A percentile compares a stretch with the other conserved stretches of the same genome.
phyloP scores from a whole-genome alignment of 2,888 invertebrate genomes.

The Caenorhabditis auriculariae region DNA sequence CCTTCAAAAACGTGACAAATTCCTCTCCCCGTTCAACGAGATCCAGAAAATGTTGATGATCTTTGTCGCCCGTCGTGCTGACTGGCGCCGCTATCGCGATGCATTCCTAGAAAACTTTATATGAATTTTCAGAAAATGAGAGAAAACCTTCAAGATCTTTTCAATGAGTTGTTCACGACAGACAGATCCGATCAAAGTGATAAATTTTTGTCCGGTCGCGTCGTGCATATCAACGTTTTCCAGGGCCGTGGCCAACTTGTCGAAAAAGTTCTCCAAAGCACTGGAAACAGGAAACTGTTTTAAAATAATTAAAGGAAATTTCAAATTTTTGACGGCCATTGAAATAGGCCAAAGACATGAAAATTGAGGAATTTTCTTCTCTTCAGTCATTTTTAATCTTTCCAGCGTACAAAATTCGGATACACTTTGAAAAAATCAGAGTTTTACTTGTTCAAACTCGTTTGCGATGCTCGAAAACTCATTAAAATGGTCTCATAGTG shows the following conservation, averaged over 20 bases:
- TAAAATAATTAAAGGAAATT: too few species aligned
- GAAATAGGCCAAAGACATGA: too few species aligned
- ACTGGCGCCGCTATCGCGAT: constrained; percentile 30
- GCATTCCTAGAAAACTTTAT: constrained; percentile 9
- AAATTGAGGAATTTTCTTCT: too few species aligned
- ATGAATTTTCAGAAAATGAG: constrained; percentile 1
- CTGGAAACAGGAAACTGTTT: constrained; percentile 11
- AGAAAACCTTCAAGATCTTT: constrained; percentile 12
- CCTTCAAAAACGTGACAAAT: constrained; percentile 20
- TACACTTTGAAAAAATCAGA: too few species aligned
- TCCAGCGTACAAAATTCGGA: too few species aligned
- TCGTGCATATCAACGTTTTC: constrained; percentile 12
- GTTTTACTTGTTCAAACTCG: too few species aligned
- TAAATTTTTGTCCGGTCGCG: constrained; percentile 14
- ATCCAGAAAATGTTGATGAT: constrained; percentile 11
- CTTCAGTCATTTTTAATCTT: too few species aligned
- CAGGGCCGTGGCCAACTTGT: constrained; percentile 19
- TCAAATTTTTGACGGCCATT: too few species aligned
- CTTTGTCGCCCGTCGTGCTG: constrained; percentile 13
- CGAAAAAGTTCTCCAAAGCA: constrained; percentile 23
- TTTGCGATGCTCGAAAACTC: too few species aligned
- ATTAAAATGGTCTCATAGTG: too few species aligned
- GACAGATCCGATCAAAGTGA: constrained; percentile 12
- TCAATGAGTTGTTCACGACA: constrained; percentile 7
- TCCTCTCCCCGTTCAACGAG: constrained; percentile 9